Base-by-base conservation (phyloP, 2,888 invertebrate genomes). In the Erebia palarica region DNA sequence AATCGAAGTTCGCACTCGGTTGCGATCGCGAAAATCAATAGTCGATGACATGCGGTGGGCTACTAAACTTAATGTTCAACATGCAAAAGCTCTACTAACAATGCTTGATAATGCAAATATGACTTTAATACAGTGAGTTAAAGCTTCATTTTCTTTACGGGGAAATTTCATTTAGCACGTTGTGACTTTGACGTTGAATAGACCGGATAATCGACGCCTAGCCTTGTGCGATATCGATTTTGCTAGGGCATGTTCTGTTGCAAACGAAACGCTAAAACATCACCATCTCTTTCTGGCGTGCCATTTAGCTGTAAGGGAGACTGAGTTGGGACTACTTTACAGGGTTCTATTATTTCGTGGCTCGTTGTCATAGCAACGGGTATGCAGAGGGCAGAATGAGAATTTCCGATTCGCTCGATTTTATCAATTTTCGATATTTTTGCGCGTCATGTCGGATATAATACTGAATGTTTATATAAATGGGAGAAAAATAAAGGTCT, bases 201-300 rank as follows among this genome's bases (percentile, higher is more conserved):
- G 78, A 79, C 85, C 89, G 88, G 91, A 91, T 92, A 92, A 93
- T 93, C 93, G 93, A 93, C 93, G 90, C 85, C 89, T 89, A 93
- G 93, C 93, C 93, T 93, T 93, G 93, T 90, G 92, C 91, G 92
- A 93, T 93, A 94, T 94, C 93, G 93, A 94, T 94, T 93, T 93
- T 92, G 87, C 87, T 83, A 80, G 82, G 84, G 82, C 85, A 85
- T 81, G 84, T 84, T 86, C 86, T 86, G 81, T 80, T 79, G 79
- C 72, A 78, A 82, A 79, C 82, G 82, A 78, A 84, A 77, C n/a
- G 51, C 70, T 73, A 78, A 59, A 71, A 21, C 80, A 76, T 73
- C n/a, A 0, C 73, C 69, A 55, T 86, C 87, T 80, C 86, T 67
- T 70, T 89, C 76, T 1, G 53, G 59, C 83, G 55, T 27, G 21